phyloP scores from a whole-genome alignment of 2,797 vertebrate species.

The Corythornis leucogaster region DNA sequence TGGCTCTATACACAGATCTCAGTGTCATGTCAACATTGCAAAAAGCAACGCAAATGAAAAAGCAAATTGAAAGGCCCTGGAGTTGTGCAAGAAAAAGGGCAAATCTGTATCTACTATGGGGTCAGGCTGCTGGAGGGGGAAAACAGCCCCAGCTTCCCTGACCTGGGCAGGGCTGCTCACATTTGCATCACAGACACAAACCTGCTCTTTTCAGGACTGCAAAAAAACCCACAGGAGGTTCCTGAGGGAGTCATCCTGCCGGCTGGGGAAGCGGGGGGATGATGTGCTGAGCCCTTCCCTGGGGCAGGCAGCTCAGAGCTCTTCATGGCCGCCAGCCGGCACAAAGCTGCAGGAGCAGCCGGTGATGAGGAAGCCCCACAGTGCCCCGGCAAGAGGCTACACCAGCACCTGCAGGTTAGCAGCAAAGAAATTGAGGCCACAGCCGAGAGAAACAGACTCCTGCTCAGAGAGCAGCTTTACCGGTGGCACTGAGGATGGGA shows the following conservation, averaged over 20 bases:
- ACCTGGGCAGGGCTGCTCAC: not conserved
- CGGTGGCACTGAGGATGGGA: not conserved
- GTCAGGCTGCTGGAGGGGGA: not conserved
- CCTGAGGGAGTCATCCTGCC: not conserved
- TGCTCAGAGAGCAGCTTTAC: conserved; percentile 22
- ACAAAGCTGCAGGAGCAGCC: not conserved
- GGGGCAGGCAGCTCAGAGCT: not conserved
- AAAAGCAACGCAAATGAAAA: not conserved
- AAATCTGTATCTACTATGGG: not conserved
- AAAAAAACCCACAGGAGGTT: rapidly evolving
- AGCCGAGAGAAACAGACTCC: conserved; percentile 3
- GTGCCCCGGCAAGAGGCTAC: not conserved
- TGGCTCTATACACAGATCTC: not conserved
- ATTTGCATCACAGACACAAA: not conserved
- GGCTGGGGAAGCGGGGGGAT: not conserved
- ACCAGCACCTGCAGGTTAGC: not conserved
- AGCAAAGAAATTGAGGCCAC: not conserved
- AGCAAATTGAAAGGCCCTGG: not conserved
- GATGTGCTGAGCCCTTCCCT: not conserved
- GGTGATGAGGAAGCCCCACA: not conserved
- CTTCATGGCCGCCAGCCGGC: not conserved
- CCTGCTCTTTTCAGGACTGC: not conserved
- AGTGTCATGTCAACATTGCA: rapidly evolving
- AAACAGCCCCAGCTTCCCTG: not conserved
- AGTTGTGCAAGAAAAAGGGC: not conserved